Base-by-base conservation (phyloP, 2,113 vertebrate species). In the Hypomesus transpacificus region DNA sequence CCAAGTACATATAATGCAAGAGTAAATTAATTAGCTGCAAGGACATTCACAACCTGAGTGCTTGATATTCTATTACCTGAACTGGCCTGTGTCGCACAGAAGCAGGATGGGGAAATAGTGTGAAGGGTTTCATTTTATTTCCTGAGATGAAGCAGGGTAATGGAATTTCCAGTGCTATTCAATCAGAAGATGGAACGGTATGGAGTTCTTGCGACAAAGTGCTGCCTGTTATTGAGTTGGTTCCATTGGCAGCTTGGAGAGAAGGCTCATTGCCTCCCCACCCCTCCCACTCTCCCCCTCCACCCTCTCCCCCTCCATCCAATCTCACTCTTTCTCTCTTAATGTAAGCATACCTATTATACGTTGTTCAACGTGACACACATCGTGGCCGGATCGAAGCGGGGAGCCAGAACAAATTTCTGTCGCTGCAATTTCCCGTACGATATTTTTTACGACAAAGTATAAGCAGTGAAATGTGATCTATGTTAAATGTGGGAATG, bases 61-160 rank as follows among this genome's bases (percentile, higher is more conserved):
- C 16, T 16, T 62, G 60, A 62, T 18, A 34, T 62, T 68, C 22
- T 54, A 24, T 56, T n/a, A 68, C 17, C 24, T 56, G 52, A 17
- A 68, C 46, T 22, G 11, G 39, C 9, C 39, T 46, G 39, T 46
- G 39, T 46, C 22, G 20, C 18, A 71, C n/a, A 57, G 46, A n/a
- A 66, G 60, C 46, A 57, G 62, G 31, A 52, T 20, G 31, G 18
- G 53, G 34, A 65, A 50, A 34, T 26, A 51, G 60, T 52, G 74
- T 73, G 75, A 78, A 66, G 68, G 73, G 46, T 74, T 80, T 80
- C 76, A 79, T 76, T 79, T 77, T 26, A 69, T 75, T 77, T 78
- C 28, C 74, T 62, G 61, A 79, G 75, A 78, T 80, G 78, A 73
- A 76, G 59, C 31, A 60, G 64, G 60, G 28, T 59, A 51, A 75